Conservation (phyloP, 2,113 vertebrate species). For the Passer montanus region DNA sequence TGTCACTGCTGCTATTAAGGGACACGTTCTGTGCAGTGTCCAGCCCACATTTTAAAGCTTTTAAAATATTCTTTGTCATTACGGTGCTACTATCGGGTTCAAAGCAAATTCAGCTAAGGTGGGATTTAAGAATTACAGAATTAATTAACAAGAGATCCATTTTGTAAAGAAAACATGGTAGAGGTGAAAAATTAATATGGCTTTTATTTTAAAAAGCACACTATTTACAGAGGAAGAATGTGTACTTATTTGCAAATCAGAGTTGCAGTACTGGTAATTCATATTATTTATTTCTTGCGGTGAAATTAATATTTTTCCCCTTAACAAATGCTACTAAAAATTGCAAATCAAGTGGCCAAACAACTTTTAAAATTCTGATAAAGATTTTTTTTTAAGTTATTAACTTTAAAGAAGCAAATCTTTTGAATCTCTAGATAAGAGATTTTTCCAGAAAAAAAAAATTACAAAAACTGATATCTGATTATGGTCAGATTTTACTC, state of each 20-base stretch:
- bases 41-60: neutral
- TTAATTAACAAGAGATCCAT: neutral
- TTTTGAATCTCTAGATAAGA: neutral
- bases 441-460: neutral
- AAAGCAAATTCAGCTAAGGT: neutral
- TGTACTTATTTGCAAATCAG: neutral
- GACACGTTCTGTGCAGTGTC: neutral
- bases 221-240: neutral
- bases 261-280: neutral
- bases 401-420: neutral
- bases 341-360: neutral
- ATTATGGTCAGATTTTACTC: neutral
- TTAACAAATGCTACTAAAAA: neutral
- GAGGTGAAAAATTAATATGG: neutral
- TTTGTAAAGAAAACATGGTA: neutral
- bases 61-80: conserved; percentile 4
- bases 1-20: conserved; percentile 19
- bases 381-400: neutral
- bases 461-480: neutral
- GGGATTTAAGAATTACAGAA: neutral
- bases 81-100: neutral
- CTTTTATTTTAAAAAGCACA: neutral
- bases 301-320: neutral
- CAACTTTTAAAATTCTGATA: neutral
- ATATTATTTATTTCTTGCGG: neutral